These are phyloP conservation scores for Uloborus plumipes DNA, from an alignment of 2,888 invertebrate genomes.

Conservation along the genomic window DNA sequence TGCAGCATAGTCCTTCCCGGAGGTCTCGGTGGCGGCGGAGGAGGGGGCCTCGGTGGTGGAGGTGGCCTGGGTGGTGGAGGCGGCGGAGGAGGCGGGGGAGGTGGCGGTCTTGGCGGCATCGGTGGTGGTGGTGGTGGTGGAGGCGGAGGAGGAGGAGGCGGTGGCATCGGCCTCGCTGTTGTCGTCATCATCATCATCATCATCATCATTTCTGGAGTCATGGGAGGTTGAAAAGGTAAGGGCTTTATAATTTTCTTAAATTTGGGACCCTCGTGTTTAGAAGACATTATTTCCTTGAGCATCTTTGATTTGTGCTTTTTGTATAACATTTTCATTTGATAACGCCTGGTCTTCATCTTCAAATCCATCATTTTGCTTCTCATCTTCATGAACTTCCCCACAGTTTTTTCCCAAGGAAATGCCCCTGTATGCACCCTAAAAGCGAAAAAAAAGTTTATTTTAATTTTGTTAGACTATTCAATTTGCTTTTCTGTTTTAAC, in stretches of 20 bases:
- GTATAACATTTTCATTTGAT: conserved; percentile 15
- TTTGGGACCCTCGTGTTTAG: background rate
- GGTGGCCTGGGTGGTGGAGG: background rate
- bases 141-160: background rate
- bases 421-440: conserved; percentile 20
- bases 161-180: background rate
- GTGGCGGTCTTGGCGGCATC: background rate
- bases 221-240: background rate
- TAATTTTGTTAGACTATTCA: background rate
- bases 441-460: conserved; percentile 6
- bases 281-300: background rate
- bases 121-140: background rate
- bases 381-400: conserved; percentile 6
- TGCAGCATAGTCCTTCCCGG: background rate
- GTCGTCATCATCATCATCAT: background rate
- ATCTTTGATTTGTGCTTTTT: conserved; percentile 17
- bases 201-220: conserved; percentile 4
- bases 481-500: background rate
- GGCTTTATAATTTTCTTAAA: background rate
- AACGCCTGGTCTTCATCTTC: conserved; percentile 3
- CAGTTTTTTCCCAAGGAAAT: conserved; percentile 11
- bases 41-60: background rate
- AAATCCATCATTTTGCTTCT: background rate
- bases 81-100: background rate
- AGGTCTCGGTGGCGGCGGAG: background rate